Evolutionary conservation across 2,113 vertebrate species (phyloP).

Genomic region (Neomonachus schauinslandi): DNA sequence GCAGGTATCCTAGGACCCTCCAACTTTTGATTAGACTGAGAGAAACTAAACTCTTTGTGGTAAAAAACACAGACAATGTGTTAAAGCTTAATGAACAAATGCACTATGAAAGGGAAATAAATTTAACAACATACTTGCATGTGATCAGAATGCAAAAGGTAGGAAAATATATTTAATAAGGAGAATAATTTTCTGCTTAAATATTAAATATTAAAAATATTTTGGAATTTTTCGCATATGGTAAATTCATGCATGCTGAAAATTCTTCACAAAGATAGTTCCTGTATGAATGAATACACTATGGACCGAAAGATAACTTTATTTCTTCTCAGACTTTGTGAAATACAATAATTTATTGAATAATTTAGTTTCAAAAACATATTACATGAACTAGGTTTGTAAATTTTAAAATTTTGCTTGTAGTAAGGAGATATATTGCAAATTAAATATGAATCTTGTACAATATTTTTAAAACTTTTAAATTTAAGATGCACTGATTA

Average conservation of each 20-base stretch:
- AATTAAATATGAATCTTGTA: background rate
- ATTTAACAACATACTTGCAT: constrained; percentile 76
- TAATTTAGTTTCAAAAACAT: background rate
- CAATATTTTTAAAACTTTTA: background rate
- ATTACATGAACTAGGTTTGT: constrained; percentile 49
- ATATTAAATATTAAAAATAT: constrained; percentile 66
- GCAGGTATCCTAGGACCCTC: constrained; percentile 77
- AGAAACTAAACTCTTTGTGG: constrained; percentile 76
- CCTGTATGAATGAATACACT: constrained; percentile 56
- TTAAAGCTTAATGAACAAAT: constrained; percentile 82
- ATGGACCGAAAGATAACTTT: constrained; percentile 70
- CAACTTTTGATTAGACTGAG: constrained; percentile 82
- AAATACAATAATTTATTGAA: constrained; percentile 66
- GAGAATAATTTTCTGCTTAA: background rate
- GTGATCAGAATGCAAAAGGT: constrained; percentile 53
- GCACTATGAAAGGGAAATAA: constrained; percentile 76
- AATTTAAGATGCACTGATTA: background rate
- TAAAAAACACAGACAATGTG: constrained; percentile 77
- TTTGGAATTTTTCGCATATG: constrained; percentile 54
- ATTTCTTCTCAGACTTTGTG: constrained; percentile 61
- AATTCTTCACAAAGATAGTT: constrained; percentile 72
- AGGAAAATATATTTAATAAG: constrained; percentile 43
- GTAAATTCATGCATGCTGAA: constrained; percentile 72
- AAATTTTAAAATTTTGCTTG: constrained; percentile 58
- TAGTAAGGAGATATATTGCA: background rate